Base-by-base conservation (phyloP, 2,888 invertebrate genomes). In the Lepeophtheirus nordmannii region DNA sequence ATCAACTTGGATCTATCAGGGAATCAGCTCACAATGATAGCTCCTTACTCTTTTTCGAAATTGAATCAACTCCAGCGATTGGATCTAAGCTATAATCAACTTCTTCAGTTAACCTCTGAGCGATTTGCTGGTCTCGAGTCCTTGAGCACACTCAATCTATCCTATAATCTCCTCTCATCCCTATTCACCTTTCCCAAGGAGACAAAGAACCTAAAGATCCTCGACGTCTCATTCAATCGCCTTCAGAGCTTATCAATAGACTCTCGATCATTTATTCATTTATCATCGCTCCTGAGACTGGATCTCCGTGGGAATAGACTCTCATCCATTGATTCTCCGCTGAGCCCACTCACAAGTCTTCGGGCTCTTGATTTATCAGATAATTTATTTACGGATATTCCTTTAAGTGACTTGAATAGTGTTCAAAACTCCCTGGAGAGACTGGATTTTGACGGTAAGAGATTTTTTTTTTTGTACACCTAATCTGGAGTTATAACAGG, bases 71-170 rank as follows among this genome's bases (percentile, higher is more conserved):
- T 92, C 70, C 84, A 85, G 65, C 88, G 89, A 77, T 78, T 92
- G 68, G 87, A 90, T 74, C 81, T 92, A 72, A 87, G 88, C 75
- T 85, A 85, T 71, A 92, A 92, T 77, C 89, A 86, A 75, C 84
- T 92, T 72, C 83, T 84, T 69, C 80, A 82, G 72, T 81, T 91
- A 72, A 89, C 89, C 38, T 39, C 68, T 17, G 70, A 70, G 58
- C 63, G 70, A 17, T 66, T 70, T 1, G 58, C 67, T 10, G 69
- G 69, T 14, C 68, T 70, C 37, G 61, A 67, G 17, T 57, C 69
- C 20, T 69, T 74, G 9, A 63, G 70, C 12, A 68, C 68, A 30
- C 68, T 74, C 20, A 72, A 73, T 67, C 64, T 74, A 8, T 71
- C 72, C n/a, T 68, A 67, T 59, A 74, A 74, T 67, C 69, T 68